These are phyloP conservation scores for Callopanchax toddi DNA, from an alignment of 2,113 vertebrate genomes.

Conservation along the genomic window DNA sequence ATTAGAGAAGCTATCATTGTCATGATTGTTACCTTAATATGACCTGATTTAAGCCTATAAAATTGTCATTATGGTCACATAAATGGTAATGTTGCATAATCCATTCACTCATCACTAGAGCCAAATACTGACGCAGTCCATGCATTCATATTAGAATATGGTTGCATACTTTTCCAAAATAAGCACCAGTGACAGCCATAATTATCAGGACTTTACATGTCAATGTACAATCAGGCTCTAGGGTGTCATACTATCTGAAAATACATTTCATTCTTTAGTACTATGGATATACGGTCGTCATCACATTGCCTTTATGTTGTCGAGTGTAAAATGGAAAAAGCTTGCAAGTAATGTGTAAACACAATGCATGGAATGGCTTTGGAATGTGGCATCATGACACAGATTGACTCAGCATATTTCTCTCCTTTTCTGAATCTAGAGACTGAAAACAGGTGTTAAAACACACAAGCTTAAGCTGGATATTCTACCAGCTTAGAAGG, in stretches of 20 bases:
- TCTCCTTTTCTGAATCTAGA: neutral
- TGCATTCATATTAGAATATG: conserved; percentile 33
- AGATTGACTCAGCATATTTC: conserved; percentile 1
- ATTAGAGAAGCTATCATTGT: neutral
- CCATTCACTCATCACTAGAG: conserved; percentile 22
- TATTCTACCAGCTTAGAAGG: too few species aligned
- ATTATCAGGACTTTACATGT: conserved; percentile 37
- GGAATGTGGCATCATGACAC: neutral
- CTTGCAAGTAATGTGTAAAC: neutral
- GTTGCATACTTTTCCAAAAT: conserved; percentile 38
- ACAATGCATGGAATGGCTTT: neutral
- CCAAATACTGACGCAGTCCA: conserved; percentile 20
- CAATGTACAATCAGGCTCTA: neutral
- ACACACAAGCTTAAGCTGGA: too few species aligned
- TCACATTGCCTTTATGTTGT: neutral
- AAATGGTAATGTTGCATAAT: conserved; percentile 9
- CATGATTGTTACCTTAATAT: neutral
- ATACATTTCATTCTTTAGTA: neutral
- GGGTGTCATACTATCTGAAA: neutral
- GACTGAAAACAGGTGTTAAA: neutral
- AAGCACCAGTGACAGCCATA: conserved; percentile 20
- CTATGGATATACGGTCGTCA: neutral
- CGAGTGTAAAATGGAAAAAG: neutral
- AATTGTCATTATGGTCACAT: conserved; percentile 8
- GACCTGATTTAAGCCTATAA: conserved; percentile 4